Conservation (phyloP, 2,113 vertebrate species). For the Odontesthes bonariensis region DNA sequence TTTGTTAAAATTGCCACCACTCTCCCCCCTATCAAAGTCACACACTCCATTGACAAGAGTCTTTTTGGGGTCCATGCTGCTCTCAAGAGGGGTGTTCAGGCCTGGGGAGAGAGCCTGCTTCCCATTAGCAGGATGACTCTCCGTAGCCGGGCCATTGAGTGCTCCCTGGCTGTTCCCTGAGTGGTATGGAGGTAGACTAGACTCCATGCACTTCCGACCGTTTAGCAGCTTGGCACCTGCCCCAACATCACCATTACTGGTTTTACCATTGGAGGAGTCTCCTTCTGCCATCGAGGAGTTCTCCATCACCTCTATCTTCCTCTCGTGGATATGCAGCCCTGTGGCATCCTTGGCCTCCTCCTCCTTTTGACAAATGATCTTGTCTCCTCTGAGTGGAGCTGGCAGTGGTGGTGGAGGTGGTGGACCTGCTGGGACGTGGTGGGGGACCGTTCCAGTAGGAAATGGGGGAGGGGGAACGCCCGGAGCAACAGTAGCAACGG, state of each 20-base stretch:
- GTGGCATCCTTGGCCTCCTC: slow-evolving; percentile 99
- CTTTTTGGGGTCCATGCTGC: slow-evolving; percentile 91
- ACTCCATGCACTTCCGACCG: slow-evolving; percentile 95
- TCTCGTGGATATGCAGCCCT: slow-evolving; percentile 96
- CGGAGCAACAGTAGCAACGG: slow-evolving; percentile 88
- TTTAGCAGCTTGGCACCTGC: slow-evolving; percentile 95
- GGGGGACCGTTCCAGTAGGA: slow-evolving; percentile 82
- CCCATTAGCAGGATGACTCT: slow-evolving; percentile 88
- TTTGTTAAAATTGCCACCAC: slow-evolving; percentile 92
- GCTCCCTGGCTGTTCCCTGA: slow-evolving; percentile 98
- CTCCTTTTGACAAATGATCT: slow-evolving; percentile 99
- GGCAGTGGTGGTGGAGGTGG: slow-evolving; percentile 79
- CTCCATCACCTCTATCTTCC: slow-evolving; percentile 99
- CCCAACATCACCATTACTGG: slow-evolving; percentile 93
- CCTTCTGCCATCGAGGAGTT: slow-evolving; percentile 92
- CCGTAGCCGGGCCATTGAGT: slow-evolving; percentile 91
- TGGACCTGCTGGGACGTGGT: slow-evolving; percentile 76
- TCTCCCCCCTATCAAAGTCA: slow-evolving; percentile 91
- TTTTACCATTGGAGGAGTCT: slow-evolving; percentile 83
- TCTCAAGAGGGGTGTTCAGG: slow-evolving; percentile 79
- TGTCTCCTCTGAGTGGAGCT: slow-evolving; percentile 96
- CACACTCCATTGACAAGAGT: slow-evolving; percentile 96
- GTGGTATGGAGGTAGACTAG: slow-evolving; percentile 99
- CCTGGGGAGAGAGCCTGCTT: slow-evolving; percentile 89
- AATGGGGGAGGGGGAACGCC: slow-evolving; percentile 85